Evolutionary conservation across 1,140 invertebrate genomes (phyloP).

Genomic region (Drosophila guanche): DNA sequence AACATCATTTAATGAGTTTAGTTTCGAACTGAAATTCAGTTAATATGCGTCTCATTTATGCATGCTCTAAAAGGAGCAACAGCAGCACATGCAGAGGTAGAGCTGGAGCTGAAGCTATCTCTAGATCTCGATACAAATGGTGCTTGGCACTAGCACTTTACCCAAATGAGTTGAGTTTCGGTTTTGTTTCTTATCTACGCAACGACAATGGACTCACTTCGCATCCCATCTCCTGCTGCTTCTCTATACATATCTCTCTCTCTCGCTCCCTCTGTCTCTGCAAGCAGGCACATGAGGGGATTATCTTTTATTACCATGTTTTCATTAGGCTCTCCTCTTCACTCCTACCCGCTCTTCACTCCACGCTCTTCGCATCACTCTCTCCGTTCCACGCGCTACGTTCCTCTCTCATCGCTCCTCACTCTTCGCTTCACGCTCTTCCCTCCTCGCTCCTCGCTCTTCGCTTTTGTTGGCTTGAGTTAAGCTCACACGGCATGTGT

Average conservation of each 20-base stretch:
- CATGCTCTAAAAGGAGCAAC: constrained; percentile 18
- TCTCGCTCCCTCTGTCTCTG: neutral
- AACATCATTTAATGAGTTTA: constrained; percentile 75
- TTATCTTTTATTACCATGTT: constrained; percentile 77
- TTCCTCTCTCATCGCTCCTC: constrained; percentile 15
- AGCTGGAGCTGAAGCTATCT: constrained; percentile 7
- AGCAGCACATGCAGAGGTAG: neutral
- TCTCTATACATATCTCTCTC: neutral
- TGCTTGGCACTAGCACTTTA: constrained; percentile 64
- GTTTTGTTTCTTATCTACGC: constrained; percentile 61
- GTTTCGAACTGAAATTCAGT: constrained; percentile 75
- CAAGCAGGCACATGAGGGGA: constrained; percentile 47
- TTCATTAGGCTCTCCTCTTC: constrained; percentile 60
- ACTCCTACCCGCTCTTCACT: constrained; percentile 6
- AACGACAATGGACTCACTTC: constrained; percentile 46
- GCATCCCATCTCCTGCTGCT: constrained; percentile 4
- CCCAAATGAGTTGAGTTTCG: constrained; percentile 65
- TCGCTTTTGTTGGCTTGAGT: constrained; percentile 19
- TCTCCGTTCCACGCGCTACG: no score
- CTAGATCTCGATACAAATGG: constrained; percentile 69
- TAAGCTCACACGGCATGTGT: constrained; percentile 19
- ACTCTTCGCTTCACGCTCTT: constrained; percentile 10
- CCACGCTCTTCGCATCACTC: neutral
- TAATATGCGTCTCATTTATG: constrained; percentile 71
- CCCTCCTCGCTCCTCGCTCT: neutral